These are phyloP conservation scores for Nemotelus nigrinus DNA, from an alignment of 2,888 invertebrate genomes.

Conservation along the genomic window DNA sequence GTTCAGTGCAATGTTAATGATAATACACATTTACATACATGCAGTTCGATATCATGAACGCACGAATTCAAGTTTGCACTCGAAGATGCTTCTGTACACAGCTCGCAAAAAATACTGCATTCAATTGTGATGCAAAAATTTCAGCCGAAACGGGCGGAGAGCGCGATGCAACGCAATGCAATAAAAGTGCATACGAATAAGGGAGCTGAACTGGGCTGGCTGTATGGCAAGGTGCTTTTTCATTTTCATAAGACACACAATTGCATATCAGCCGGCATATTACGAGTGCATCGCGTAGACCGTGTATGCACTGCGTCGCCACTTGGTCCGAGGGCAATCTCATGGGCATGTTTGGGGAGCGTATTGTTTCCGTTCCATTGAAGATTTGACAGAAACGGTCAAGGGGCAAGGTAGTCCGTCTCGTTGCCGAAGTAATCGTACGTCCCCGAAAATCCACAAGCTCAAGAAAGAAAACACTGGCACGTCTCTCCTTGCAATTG, in stretches of 20 bases:
- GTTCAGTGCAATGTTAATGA: slow-evolving; percentile 5
- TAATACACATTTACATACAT: slow-evolving; percentile 23
- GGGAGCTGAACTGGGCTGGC: not conserved
- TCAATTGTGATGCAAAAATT: slow-evolving; percentile 23
- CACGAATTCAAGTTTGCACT: slow-evolving; percentile 22
- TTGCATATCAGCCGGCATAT: slow-evolving; percentile 20
- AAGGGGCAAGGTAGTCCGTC: not conserved
- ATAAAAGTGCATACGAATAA: not conserved
- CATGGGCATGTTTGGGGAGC: not conserved
- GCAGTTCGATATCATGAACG: not conserved
- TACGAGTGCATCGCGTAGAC: not conserved
- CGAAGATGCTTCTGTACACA: not conserved
- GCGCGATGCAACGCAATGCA: slow-evolving; percentile 8
- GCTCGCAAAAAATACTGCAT: slow-evolving; percentile 14
- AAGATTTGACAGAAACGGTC: not conserved
- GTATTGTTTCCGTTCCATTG: slow-evolving; percentile 26
- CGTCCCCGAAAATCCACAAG: slow-evolving; percentile 16
- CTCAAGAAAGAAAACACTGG: not conserved
- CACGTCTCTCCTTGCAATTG: no score
- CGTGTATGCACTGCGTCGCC: not conserved
- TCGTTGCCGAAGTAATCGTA: not conserved
- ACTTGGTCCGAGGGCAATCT: not conserved
- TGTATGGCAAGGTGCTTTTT: slow-evolving; percentile 1
- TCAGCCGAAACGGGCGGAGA: not conserved
- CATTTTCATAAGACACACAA: slow-evolving; percentile 33